phyloP scores from a whole-genome alignment of 2,888 invertebrate species.

The Aspidiotus rigidus region DNA sequence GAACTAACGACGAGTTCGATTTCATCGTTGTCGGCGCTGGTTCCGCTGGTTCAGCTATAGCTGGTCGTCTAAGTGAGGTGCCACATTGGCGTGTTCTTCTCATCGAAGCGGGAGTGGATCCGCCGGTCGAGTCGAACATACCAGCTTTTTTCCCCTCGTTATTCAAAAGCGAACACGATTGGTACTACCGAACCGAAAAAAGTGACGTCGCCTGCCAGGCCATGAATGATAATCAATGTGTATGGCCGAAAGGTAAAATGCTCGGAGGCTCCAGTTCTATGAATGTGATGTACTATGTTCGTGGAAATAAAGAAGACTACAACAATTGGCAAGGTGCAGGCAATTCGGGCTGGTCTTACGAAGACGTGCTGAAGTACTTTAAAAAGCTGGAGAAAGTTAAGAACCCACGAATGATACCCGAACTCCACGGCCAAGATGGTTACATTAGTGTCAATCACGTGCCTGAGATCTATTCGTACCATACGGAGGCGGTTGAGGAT shows the following conservation, averaged over 20 bases:
- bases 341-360: constrained; percentile 21
- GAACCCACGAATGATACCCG: background rate
- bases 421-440: constrained; percentile 12
- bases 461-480: constrained; percentile 6
- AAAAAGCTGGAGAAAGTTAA: constrained; percentile 16
- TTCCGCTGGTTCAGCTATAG: constrained; percentile 18
- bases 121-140: constrained; percentile 23
- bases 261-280: constrained; percentile 23
- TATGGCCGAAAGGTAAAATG: constrained; percentile 15
- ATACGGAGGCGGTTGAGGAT: background rate
- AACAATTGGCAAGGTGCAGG: constrained; percentile 14
- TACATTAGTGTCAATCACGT: constrained; percentile 3
- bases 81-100: constrained; percentile 10
- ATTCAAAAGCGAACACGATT: constrained; percentile 11
- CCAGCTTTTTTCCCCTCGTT: constrained; percentile 6
- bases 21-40: constrained; percentile 26
- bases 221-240: constrained; percentile 11
- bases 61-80: constrained; percentile 21
- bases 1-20: constrained; percentile 11
- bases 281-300: constrained; percentile 14
- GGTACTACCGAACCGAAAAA: constrained; percentile 13
- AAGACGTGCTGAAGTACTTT: constrained; percentile 18
- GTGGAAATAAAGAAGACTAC: constrained; percentile 21
- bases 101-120: constrained; percentile 21
- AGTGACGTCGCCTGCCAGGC: constrained; percentile 6